Evolutionary conservation across 2,113 vertebrate species (phyloP).

Genomic region (Coracopsis vasa): DNA sequence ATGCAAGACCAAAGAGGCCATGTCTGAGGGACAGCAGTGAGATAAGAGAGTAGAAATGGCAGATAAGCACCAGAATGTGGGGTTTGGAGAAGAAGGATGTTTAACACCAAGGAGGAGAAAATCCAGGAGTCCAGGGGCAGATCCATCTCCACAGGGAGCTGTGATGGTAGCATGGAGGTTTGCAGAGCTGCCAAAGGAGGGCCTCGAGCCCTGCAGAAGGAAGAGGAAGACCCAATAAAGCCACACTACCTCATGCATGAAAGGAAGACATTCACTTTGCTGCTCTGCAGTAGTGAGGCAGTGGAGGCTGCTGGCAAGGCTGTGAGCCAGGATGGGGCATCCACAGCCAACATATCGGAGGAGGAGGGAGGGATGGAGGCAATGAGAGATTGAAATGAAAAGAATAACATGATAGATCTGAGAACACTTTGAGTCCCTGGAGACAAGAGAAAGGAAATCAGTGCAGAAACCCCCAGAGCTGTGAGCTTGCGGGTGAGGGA

Average conservation of each 20-base stretch:
- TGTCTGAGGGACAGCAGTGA: background rate
- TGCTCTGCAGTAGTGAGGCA: background rate
- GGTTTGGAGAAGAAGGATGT: background rate
- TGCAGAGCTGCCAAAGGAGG: background rate
- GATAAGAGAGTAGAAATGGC: background rate
- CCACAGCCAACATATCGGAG: background rate
- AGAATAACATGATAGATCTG: background rate
- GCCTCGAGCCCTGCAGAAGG: background rate
- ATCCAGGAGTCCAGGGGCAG: background rate
- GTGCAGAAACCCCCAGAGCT: background rate
- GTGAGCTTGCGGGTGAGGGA: background rate
- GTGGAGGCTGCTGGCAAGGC: background rate
- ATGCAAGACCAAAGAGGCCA: background rate
- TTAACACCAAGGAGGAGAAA: background rate
- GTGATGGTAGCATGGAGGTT: background rate
- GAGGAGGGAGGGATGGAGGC: background rate
- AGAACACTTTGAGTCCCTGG: background rate
- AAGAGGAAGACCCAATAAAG: rapidly evolving
- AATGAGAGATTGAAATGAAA: background rate
- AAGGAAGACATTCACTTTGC: background rate
- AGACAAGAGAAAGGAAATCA: background rate
- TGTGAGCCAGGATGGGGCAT: background rate
- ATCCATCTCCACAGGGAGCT: background rate
- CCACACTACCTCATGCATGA: rapidly evolving
- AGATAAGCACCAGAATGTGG: background rate